Percentiles rank a stretch among this genome's conserved stretches.
These are phyloP conservation scores for Diaprepes abbreviatus DNA, from an alignment of 2,888 invertebrate genomes.

Conservation along the genomic window DNA sequence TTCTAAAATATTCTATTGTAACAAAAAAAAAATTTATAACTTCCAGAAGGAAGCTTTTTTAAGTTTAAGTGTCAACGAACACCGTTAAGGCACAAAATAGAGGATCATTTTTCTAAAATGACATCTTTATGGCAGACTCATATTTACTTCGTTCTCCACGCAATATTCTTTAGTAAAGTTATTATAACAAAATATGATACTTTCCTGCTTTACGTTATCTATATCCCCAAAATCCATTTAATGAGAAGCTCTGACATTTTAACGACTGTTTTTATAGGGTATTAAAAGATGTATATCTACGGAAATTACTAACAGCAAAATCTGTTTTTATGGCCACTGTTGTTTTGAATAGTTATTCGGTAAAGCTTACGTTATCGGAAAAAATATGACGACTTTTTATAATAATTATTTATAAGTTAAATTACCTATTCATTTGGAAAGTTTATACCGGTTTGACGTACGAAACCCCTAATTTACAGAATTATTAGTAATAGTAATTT, in stretches of 20 bases:
- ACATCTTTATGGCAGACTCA: conserved; percentile 20
- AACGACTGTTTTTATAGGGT: conserved; percentile 32
- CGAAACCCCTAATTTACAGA: background rate
- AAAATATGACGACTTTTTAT: background rate
- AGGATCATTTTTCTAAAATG: conserved; percentile 17
- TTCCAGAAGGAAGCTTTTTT: too few species aligned
- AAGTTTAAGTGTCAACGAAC: background rate
- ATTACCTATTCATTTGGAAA: conserved; percentile 3
- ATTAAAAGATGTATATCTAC: conserved; percentile 30
- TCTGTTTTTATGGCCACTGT: conserved; percentile 29
- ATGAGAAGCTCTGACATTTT: conserved; percentile 33
- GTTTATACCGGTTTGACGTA: background rate
- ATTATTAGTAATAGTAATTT: too few species aligned
- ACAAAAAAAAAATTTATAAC: too few species aligned
- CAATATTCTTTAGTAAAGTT: conserved; percentile 24
- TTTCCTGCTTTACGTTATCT: conserved; percentile 22
- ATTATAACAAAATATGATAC: conserved; percentile 29
- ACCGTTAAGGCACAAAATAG: background rate
- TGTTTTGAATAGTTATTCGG: background rate
- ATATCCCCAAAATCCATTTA: conserved; percentile 31
- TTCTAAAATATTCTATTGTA: too few species aligned
- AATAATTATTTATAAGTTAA: background rate
- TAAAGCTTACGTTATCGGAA: background rate
- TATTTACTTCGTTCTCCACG: conserved; percentile 13
- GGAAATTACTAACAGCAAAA: conserved; percentile 18